These are phyloP conservation scores for Diloba caeruleocephala DNA, from an alignment of 2,888 invertebrate genomes.

Conservation along the genomic window DNA sequence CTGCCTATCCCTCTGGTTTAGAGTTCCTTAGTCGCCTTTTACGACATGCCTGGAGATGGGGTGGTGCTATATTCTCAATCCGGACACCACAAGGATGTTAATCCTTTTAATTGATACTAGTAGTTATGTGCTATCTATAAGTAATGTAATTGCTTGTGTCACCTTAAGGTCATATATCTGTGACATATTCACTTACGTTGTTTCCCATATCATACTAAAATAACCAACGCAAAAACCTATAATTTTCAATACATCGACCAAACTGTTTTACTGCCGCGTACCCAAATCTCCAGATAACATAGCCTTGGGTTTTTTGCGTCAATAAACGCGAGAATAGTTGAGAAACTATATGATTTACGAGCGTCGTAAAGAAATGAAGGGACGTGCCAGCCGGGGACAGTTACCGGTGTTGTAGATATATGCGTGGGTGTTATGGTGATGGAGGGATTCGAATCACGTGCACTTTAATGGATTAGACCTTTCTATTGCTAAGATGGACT, in stretches of 20 bases:
- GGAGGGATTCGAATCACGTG: conserved; percentile 10
- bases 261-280: conserved; percentile 37
- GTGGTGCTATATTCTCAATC: too few relatives aligned
- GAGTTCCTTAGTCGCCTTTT: too few relatives aligned
- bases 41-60: too few relatives aligned
- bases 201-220: conserved; percentile 7
- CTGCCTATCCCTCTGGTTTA: too few relatives aligned
- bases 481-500: too few relatives aligned
- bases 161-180: too few relatives aligned
- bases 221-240: conserved; percentile 16
- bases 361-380: conserved; percentile 40
- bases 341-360: conserved; percentile 54
- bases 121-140: too few relatives aligned
- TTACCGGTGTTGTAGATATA: conserved; percentile 24
- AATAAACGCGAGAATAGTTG: conserved; percentile 48
- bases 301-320: conserved; percentile 46
- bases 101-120: too few relatives aligned
- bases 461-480: too few relatives aligned
- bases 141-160: too few relatives aligned
- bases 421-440: neutral
- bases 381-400: conserved; percentile 49
- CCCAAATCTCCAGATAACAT: conserved; percentile 34
- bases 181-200: too few relatives aligned
- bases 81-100: too few relatives aligned
- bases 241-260: conserved; percentile 35